phyloP scores from a whole-genome alignment of 2,888 invertebrate species.

The Parochlus steinenii region DNA sequence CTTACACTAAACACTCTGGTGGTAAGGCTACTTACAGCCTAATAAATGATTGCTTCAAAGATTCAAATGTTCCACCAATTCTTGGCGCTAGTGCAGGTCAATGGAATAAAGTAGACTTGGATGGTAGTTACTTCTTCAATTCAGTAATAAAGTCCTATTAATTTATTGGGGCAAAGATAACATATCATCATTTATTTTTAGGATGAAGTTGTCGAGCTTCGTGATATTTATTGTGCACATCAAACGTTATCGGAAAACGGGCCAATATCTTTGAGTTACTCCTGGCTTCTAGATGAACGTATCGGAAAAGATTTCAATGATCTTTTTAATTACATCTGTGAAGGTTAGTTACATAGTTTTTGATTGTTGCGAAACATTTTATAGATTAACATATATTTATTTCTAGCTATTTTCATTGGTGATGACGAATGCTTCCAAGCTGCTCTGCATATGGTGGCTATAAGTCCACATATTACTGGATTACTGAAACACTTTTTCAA shows the following conservation, averaged over 20 bases:
- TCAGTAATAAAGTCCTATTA: slow-evolving; percentile 16
- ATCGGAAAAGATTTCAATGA: slow-evolving; percentile 9
- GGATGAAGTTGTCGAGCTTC: slow-evolving; percentile 26
- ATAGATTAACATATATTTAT: not conserved
- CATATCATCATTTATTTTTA: slow-evolving; percentile 6
- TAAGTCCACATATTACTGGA: slow-evolving; percentile 24
- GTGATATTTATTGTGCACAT: no score
- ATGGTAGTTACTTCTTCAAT: slow-evolving; percentile 25
- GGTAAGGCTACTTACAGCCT: slow-evolving; percentile 26
- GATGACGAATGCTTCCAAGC: slow-evolving; percentile 18
- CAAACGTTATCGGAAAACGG: slow-evolving; percentile 10
- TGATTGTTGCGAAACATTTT: not conserved
- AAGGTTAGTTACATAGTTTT: slow-evolving; percentile 18
- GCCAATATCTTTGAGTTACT: slow-evolving; percentile 4
- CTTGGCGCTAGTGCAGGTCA: slow-evolving; percentile 26
- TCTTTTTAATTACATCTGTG: slow-evolving; percentile 17
- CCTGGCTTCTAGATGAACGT: slow-evolving; percentile 8
- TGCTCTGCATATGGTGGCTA: slow-evolving; percentile 20
- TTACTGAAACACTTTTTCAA: slow-evolving; percentile 23
- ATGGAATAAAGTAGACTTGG: slow-evolving; percentile 28
- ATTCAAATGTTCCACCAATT: slow-evolving; percentile 26
- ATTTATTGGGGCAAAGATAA: not conserved
- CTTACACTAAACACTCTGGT: slow-evolving; percentile 27
- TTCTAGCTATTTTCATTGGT: slow-evolving; percentile 22
- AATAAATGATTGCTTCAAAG: slow-evolving; percentile 29